These are phyloP conservation scores for Gymnosoma rotundatum DNA, from an alignment of 2,888 invertebrate genomes.

Conservation along the genomic window DNA sequence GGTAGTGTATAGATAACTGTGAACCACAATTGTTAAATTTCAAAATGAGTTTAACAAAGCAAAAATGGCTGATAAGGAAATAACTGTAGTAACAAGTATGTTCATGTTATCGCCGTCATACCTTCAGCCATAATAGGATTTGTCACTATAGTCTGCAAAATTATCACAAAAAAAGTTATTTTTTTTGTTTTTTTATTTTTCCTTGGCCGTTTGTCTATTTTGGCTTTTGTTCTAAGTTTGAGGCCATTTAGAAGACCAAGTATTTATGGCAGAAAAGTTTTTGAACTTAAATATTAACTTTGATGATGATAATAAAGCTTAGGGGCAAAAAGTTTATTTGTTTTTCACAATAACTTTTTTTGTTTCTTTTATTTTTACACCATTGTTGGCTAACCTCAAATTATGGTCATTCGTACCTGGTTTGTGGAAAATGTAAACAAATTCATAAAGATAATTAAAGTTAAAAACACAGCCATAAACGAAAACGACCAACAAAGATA, in stretches of 20 bases:
- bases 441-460: not conserved
- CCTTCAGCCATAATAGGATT: conserved; percentile 81
- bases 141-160: conserved; percentile 77
- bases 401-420: conserved; percentile 63
- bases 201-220: conserved; percentile 4
- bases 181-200: not conserved
- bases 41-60: not conserved
- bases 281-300: conserved; percentile 66
- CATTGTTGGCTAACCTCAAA: conserved; percentile 60
- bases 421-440: conserved; percentile 31
- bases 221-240: conserved; percentile 9
- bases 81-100: not conserved
- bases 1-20: not conserved
- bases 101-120: conserved; percentile 74
- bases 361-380: conserved; percentile 21
- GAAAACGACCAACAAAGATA: not conserved
- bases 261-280: conserved; percentile 45
- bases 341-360: conserved; percentile 10
- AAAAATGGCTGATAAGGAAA: not conserved
- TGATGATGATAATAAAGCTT: conserved; percentile 60
- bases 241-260: conserved; percentile 5
- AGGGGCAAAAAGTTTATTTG: conserved; percentile 58
- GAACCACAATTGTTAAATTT: not conserved
- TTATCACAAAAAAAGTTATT: conserved; percentile 13
- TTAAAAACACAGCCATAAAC: not conserved